Conservation (phyloP, 64 coral and sea anemone species). For the Dendronephthya gigantea region DNA sequence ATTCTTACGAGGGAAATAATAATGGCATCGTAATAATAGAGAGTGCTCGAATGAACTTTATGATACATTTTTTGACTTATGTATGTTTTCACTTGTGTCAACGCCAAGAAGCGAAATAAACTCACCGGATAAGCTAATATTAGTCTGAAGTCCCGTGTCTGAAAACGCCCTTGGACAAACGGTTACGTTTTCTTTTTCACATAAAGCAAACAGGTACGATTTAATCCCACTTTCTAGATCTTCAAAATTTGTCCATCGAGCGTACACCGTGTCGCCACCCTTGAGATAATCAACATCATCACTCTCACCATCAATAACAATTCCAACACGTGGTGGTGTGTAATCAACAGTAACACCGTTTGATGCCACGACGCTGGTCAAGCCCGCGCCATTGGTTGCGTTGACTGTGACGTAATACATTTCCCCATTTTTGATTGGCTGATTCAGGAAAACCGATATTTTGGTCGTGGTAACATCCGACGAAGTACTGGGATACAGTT, state of each 20-base stretch:
- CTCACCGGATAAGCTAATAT: constrained; percentile 52
- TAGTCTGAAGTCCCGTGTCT: constrained; percentile 35
- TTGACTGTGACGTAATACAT: constrained; percentile 51
- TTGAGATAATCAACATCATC: constrained; percentile 47
- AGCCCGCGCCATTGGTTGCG: constrained; percentile 71
- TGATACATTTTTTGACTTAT: no score
- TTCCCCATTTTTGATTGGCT: constrained; percentile 46
- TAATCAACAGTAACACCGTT: constrained; percentile 70
- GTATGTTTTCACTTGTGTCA: neutral
- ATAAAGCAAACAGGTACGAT: constrained; percentile 64
- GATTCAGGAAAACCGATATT: constrained; percentile 18
- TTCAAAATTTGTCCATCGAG: constrained; percentile 50
- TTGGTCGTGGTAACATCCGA: constrained; percentile 26
- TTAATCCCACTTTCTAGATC: constrained; percentile 66
- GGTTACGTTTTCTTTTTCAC: constrained; percentile 43
- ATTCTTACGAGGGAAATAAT: no score
- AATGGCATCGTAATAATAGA: no score
- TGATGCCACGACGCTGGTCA: constrained; percentile 40
- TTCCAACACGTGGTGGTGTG: constrained; percentile 49
- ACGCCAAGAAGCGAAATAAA: no score
- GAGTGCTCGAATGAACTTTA: no score
- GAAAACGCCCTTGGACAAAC: constrained; percentile 50
- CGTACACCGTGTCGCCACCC: constrained; percentile 40
- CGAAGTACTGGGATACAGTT: constrained; percentile 18
- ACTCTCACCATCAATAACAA: constrained; percentile 48